These are phyloP conservation scores for Halcyon malimbica DNA, from an alignment of 2,113 vertebrate genomes.

Conservation along the genomic window DNA sequence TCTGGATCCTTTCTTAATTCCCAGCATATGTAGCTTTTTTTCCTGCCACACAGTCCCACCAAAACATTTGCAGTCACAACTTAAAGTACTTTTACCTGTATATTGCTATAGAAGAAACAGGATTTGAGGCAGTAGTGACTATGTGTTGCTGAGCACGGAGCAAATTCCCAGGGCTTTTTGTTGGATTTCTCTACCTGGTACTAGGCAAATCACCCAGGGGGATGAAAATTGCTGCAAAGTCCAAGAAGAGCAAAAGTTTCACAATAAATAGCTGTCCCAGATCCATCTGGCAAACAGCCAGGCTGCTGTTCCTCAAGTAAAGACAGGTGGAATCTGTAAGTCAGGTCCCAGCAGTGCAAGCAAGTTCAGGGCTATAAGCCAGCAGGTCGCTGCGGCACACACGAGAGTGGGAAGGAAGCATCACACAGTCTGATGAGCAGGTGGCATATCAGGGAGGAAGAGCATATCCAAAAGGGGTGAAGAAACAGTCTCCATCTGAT, in stretches of 20 bases:
- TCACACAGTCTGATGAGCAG: not conserved
- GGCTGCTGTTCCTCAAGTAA: not conserved
- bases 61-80: not conserved
- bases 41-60: not conserved
- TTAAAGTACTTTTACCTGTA: constrained; percentile 10
- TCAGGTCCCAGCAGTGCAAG: not conserved
- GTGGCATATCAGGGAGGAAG: not conserved
- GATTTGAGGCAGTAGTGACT: not conserved
- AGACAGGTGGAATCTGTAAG: not conserved
- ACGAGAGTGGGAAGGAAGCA: not conserved
- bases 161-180: constrained; percentile 38
- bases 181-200: constrained; percentile 44
- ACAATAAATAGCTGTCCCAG: constrained; percentile 21
- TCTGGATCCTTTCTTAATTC: not conserved
- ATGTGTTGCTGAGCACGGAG: constrained; percentile 5
- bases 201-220: constrained; percentile 16
- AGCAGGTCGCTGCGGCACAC: fast-evolving
- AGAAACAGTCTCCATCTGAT: not conserved
- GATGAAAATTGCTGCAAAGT: constrained; percentile 42
- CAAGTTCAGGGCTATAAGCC: not conserved
- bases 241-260: constrained; percentile 44
- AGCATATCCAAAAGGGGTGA: not conserved
- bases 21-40: not conserved
- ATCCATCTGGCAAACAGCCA: constrained; percentile 33
- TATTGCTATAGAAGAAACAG: constrained; percentile 29